These are phyloP conservation scores for Agrochola macilenta DNA, from an alignment of 2,888 invertebrate genomes.

Conservation along the genomic window DNA sequence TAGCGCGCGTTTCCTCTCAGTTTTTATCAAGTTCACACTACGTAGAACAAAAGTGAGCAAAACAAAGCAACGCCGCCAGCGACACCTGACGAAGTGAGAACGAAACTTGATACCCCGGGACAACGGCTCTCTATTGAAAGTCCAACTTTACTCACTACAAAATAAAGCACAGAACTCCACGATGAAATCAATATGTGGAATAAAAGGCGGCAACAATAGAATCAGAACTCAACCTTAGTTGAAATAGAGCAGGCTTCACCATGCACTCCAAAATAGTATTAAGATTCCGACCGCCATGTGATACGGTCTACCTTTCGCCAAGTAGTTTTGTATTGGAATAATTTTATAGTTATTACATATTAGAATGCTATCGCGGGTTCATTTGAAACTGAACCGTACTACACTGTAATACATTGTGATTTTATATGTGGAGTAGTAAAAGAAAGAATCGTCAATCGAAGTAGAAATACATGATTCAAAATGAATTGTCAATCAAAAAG, in stretches of 20 bases:
- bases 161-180: slow-evolving; percentile 55
- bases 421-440: slow-evolving; percentile 27
- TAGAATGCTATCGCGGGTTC: slow-evolving; percentile 79
- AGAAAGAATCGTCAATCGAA: slow-evolving; percentile 55
- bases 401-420: slow-evolving; percentile 32
- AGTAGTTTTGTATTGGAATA: slow-evolving; percentile 89
- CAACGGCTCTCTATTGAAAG: slow-evolving; percentile 63
- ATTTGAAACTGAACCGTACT: slow-evolving; percentile 66
- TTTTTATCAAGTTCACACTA: slow-evolving; percentile 88
- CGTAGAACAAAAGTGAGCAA: slow-evolving; percentile 88
- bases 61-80: slow-evolving; percentile 87
- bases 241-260: slow-evolving; percentile 71
- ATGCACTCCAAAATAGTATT: slow-evolving; percentile 73
- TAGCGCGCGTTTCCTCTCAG: slow-evolving; percentile 82
- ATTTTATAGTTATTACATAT: slow-evolving; percentile 90
- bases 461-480: slow-evolving; percentile 59
- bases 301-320: slow-evolving; percentile 88
- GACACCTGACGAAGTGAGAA: slow-evolving; percentile 90
- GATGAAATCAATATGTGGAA: slow-evolving; percentile 31
- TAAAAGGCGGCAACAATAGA: slow-evolving; percentile 49
- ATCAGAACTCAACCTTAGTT: slow-evolving; percentile 66
- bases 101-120: slow-evolving; percentile 85
- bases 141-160: slow-evolving; percentile 40
- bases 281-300: slow-evolving; percentile 85
- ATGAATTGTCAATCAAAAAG: slow-evolving; percentile 69